phyloP scores from a whole-genome alignment of 2,888 invertebrate species.

The Macrosoma leucophasiata region DNA sequence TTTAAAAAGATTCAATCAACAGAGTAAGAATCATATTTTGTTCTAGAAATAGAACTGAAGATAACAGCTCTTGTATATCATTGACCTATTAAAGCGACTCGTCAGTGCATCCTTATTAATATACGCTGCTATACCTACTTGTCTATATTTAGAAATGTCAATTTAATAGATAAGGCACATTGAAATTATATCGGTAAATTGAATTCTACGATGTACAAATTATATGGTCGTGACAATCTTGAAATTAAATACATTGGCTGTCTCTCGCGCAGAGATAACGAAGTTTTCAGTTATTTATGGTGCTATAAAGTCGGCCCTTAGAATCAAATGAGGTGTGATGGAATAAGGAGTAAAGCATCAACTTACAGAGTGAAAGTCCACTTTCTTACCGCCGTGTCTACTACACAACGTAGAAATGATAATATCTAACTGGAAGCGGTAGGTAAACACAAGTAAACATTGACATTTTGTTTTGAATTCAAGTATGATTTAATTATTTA shows the following conservation, averaged over 20 bases:
- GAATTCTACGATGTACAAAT: slow-evolving; percentile 6
- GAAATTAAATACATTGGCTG: background rate
- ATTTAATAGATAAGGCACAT: too few species aligned
- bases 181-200: too few species aligned
- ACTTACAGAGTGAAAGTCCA: slow-evolving; percentile 68
- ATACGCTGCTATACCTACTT: slow-evolving; percentile 5
- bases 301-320: slow-evolving; percentile 31
- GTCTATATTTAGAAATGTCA: slow-evolving; percentile 13
- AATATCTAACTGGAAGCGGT: slow-evolving; percentile 41
- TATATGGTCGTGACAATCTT: background rate
- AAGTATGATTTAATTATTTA: too few species aligned
- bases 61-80: slow-evolving; percentile 10
- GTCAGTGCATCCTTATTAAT: slow-evolving; percentile 14
- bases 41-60: slow-evolving; percentile 5
- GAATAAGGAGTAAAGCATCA: slow-evolving; percentile 61
- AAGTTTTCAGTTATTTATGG: slow-evolving; percentile 29
- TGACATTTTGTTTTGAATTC: too few species aligned
- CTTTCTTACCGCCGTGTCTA: slow-evolving; percentile 61
- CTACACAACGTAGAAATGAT: slow-evolving; percentile 38
- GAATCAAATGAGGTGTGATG: slow-evolving; percentile 65
- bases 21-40: too few species aligned
- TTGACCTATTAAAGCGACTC: slow-evolving; percentile 18
- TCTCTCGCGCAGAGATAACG: slow-evolving; percentile 13
- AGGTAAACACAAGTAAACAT: too few species aligned
- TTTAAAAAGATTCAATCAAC: too few species aligned